phyloP scores from a whole-genome alignment of 2,113 vertebrate species.

The Alexandromys fortis region DNA sequence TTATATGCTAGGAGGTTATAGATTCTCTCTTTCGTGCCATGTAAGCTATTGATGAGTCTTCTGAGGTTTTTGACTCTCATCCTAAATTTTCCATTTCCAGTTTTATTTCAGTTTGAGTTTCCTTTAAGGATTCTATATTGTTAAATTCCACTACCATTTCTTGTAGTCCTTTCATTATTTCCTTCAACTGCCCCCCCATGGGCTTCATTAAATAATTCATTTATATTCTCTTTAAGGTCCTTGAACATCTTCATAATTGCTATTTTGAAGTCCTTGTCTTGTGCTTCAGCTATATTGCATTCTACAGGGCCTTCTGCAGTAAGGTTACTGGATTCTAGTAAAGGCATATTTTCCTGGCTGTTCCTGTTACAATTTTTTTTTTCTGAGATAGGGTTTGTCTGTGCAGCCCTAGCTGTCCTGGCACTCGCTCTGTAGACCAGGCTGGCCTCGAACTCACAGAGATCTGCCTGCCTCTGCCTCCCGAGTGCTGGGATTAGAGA shows the following conservation, averaged over 20 bases:
- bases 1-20: not conserved
- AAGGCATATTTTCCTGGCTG: not conserved
- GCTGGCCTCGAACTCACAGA: not conserved
- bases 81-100: not conserved
- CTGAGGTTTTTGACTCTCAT: not conserved
- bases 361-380: not conserved
- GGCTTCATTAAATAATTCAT: not conserved
- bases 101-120: not conserved
- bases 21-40: not conserved
- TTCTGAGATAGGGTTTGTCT: not conserved
- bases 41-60: not conserved
- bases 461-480: not conserved
- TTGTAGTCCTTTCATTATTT: not conserved
- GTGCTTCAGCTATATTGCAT: not conserved
- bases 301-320: not conserved
- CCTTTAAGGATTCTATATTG: not conserved
- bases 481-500: not conserved
- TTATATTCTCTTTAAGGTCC: not conserved
- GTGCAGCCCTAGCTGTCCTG: not conserved
- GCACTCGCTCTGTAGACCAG: not conserved
- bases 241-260: not conserved
- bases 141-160: not conserved
- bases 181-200: not conserved
- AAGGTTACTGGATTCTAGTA: not conserved
- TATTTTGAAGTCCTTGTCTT: not conserved